These are phyloP conservation scores for Nilaparvata lugens DNA, from an alignment of 1,140 invertebrate species.

Conservation along the genomic window DNA sequence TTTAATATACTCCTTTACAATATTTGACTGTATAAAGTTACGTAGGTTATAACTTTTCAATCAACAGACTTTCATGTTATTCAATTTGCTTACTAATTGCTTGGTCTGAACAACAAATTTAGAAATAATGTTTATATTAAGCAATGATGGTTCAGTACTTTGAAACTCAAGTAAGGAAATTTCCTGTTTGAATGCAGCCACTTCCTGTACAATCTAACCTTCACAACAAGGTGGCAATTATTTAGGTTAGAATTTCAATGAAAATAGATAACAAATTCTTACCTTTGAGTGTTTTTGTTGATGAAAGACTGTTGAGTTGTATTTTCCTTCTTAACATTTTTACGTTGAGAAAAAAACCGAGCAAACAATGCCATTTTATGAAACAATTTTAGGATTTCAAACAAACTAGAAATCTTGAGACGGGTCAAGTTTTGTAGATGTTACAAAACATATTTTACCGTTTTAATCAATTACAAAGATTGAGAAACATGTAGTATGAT, in stretches of 20 bases:
- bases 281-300: not conserved
- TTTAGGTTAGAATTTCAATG: not conserved
- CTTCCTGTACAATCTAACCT: not conserved
- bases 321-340: not conserved
- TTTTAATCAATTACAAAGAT: not conserved
- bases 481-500: not conserved
- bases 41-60: too few species aligned
- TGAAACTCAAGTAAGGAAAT: not conserved
- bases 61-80: too few species aligned
- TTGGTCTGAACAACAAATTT: too few species aligned
- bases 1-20: too few species aligned
- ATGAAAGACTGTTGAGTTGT: too few species aligned
- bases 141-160: not conserved
- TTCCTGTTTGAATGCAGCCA: not conserved
- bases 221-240: not conserved
- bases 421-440: not conserved
- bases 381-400: too few species aligned
- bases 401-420: not conserved
- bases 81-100: too few species aligned
- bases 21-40: too few species aligned
- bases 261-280: not conserved
- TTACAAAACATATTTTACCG: not conserved
- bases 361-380: slow-evolving; percentile 3
- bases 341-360: slow-evolving; percentile 5
- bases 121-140: too few species aligned